Evolutionary conservation across 1,140 invertebrate species (phyloP), one percentile per base, ranked within the genome.

Genomic region (Drosophila tsacasi): DNA sequence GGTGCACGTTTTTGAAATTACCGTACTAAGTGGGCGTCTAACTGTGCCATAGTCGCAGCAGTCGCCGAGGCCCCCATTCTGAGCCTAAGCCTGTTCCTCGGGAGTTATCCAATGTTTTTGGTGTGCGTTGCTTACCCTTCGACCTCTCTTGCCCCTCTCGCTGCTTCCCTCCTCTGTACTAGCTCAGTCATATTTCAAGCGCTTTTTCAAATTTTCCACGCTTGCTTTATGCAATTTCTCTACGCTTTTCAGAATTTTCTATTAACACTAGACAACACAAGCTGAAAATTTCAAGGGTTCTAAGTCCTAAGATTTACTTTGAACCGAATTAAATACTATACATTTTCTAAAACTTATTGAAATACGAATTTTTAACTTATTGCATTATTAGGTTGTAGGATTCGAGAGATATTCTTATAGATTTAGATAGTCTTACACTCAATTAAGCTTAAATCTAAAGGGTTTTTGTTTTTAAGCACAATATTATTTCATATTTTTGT

Each of bases 11-110:
- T 92, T 83, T 59, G 75, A 84, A 91, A 92, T 92, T 92, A 92
- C 85, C 91, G 91, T 92, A 92, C 83, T 91, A 91, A 92, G 91
- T 92, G 91, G 91, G 91, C 86, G 91, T 91, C 85, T 90, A 90
- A 90, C 85, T 90, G 85, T 90, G 85, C 76, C 79, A 81, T 37
- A 72, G 67, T 27, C 7, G 32, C 42, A 39, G 30, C 47, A 67
- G 67, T 42, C 46, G 10, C 40, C 35, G 59, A 21, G 42, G 30
- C 40, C 12, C 15, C 15, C 39, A 32, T 32, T 15, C 30, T 21
- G 59, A 25, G 58, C 25, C 15, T 4, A 23, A 61, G 67, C 54
- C 67, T 60, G 67, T 73, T 58, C 27, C 67, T 46, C 44, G 27
- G 27, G 27, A 44, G 35, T 67, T 47, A 32, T 49, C 23, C 59